phyloP scores from a whole-genome alignment of 2,888 invertebrate species.

The Rhagium mordax region DNA sequence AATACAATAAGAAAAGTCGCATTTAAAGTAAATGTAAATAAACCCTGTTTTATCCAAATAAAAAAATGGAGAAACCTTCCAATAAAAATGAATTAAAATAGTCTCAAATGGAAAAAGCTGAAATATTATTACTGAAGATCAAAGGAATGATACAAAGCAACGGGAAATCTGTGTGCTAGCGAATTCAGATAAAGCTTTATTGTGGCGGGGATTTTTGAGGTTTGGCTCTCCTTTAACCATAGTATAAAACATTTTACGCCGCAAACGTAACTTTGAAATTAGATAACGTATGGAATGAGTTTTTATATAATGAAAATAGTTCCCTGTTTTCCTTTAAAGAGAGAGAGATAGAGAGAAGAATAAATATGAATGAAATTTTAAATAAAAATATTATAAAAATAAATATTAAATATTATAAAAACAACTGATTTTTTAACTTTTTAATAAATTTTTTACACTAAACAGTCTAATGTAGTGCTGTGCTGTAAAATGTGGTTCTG shows the following conservation, averaged over 20 bases:
- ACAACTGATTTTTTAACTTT: too few relatives aligned
- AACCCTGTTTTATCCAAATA: background rate
- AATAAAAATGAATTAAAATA: slow-evolving; percentile 2
- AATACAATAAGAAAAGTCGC: background rate
- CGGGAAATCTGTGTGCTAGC: background rate
- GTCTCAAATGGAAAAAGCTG: background rate
- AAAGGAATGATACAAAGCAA: slow-evolving; percentile 5
- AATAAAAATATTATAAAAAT: too few relatives aligned
- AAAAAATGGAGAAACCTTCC: background rate
- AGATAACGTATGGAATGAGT: background rate
- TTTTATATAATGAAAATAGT: background rate
- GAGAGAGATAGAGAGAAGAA: background rate
- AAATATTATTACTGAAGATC: background rate
- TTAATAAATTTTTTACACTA: too few relatives aligned
- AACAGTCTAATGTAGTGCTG: too few relatives aligned
- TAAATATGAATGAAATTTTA: background rate
- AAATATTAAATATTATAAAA: too few relatives aligned
- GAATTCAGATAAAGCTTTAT: slow-evolving; percentile 1
- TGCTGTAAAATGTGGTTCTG: too few relatives aligned
- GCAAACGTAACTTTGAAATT: background rate
- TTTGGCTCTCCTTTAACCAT: background rate
- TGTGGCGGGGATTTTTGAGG: background rate
- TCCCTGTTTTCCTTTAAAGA: background rate
- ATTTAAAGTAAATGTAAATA: background rate
- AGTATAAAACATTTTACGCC: background rate